Conservation (phyloP, 2,797 vertebrate genomes). For the Diceros bicornis region DNA sequence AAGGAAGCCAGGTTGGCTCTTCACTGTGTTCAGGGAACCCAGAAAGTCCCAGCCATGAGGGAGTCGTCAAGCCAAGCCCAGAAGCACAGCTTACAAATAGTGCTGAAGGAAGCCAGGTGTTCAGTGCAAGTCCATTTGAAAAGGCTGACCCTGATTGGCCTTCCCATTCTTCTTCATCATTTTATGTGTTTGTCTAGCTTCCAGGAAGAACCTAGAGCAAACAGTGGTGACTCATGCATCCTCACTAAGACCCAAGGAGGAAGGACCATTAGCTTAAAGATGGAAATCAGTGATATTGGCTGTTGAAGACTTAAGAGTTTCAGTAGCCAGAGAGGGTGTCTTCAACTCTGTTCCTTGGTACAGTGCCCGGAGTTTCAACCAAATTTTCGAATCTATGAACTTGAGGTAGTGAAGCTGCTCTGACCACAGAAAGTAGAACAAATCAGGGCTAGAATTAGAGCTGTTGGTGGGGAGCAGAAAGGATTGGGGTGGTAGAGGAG, state of each 20-base stretch:
- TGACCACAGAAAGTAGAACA: not conserved
- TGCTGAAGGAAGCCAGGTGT: not conserved
- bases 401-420: not conserved
- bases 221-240: slow-evolving; percentile 58
- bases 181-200: slow-evolving; percentile 59
- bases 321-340: not conserved
- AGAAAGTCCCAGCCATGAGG: not conserved
- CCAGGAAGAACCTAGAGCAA: slow-evolving; percentile 48
- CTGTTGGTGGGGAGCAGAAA: not conserved
- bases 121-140: not conserved
- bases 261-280: slow-evolving; percentile 1
- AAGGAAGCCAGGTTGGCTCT: not conserved
- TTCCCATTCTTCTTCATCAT: not conserved
- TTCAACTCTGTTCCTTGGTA: not conserved
- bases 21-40: not conserved
- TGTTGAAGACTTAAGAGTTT: not conserved
- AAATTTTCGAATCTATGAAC: not conserved
- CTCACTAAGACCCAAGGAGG: slow-evolving; percentile 12
- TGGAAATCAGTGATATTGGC: not conserved
- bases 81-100: not conserved
- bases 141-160: not conserved
- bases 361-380: not conserved
- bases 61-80: not conserved
- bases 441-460: not conserved
- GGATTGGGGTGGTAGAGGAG: rapidly evolving